These are phyloP conservation scores for Varanus salvator DNA, from an alignment of 2,113 vertebrate genomes.

Conservation along the genomic window DNA sequence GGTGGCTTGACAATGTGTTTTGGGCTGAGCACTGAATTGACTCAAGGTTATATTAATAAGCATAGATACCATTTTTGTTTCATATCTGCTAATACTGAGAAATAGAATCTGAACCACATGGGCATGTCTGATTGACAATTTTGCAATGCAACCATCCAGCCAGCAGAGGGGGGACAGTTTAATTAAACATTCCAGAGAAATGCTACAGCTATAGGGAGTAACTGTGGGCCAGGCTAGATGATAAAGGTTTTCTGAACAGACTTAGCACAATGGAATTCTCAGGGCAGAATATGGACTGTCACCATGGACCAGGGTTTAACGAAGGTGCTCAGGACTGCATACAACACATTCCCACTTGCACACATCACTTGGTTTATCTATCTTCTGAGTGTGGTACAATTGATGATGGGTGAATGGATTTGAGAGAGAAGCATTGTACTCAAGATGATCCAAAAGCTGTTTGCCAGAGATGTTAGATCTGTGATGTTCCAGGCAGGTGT, in stretches of 20 bases:
- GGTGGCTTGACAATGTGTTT: not conserved
- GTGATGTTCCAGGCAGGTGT: not conserved
- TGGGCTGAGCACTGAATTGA: not conserved
- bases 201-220: not conserved
- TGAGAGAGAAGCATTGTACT: not conserved
- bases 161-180: not conserved
- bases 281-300: not conserved
- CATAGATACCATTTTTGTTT: not conserved
- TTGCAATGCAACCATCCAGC: not conserved
- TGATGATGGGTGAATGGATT: not conserved
- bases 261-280: not conserved
- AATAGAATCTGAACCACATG: not conserved
- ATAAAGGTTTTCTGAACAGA: too few species aligned
- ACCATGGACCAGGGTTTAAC: not conserved
- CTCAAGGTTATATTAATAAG: not conserved
- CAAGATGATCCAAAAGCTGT: not conserved
- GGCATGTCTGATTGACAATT: not conserved
- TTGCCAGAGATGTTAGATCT: not conserved
- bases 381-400: not conserved
- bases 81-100: not conserved
- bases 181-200: not conserved
- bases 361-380: not conserved
- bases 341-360: not conserved
- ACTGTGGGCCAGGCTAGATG: not conserved
- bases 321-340: not conserved